These are phyloP conservation scores for Hydropsyche tenuis DNA, from an alignment of 1,140 invertebrate species.

Conservation along the genomic window DNA sequence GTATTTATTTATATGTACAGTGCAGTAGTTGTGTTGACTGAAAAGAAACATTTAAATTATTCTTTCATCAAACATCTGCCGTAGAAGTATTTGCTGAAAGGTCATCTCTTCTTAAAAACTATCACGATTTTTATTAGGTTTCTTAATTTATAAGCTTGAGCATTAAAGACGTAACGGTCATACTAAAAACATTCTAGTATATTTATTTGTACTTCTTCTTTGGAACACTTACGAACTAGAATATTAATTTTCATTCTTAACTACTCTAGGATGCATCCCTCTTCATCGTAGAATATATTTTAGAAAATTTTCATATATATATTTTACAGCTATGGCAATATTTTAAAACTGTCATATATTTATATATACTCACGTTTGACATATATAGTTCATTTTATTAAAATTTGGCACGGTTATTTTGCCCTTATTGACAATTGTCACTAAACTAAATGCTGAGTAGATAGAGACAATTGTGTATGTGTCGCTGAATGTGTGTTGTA, in stretches of 20 bases:
- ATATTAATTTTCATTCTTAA: neutral
- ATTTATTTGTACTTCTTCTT: slow-evolving; percentile 1
- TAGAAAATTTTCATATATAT: neutral
- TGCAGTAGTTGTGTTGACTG: neutral
- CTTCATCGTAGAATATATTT: slow-evolving; percentile 21
- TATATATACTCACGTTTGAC: slow-evolving; percentile 40
- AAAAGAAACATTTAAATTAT: neutral
- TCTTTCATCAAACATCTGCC: slow-evolving; percentile 8
- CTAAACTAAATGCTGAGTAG: slow-evolving; percentile 3
- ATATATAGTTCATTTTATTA: slow-evolving; percentile 32
- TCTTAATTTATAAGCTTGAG: neutral
- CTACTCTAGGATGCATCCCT: slow-evolving; percentile 34
- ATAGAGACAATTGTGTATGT: slow-evolving; percentile 37
- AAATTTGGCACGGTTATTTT: slow-evolving; percentile 36
- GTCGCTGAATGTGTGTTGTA: slow-evolving; percentile 54
- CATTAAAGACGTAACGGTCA: neutral
- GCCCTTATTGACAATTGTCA: neutral
- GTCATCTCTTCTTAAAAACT: slow-evolving; percentile 9
- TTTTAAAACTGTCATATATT: slow-evolving; percentile 23
- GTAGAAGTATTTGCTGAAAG: slow-evolving; percentile 8
- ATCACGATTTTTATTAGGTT: neutral
- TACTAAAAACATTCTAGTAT: neutral
- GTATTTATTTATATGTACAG: neutral
- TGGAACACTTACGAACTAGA: neutral
- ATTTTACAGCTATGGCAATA: neutral